These are phyloP conservation scores for Drosophila pegasa DNA, from an alignment of 2,888 invertebrate genomes.

Conservation along the genomic window DNA sequence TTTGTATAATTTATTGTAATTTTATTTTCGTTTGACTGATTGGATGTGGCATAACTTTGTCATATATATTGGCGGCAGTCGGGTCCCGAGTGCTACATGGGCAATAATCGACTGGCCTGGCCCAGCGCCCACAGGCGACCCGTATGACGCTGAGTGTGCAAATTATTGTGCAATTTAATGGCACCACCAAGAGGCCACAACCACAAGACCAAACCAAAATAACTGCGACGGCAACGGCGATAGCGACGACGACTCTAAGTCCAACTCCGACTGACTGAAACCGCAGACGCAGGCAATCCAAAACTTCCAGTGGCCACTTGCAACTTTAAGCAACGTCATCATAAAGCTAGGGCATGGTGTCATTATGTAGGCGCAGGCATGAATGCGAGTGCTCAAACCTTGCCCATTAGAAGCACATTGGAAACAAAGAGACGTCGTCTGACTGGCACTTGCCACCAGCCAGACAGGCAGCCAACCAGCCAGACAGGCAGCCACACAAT, in stretches of 20 bases:
- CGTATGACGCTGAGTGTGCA: conserved; percentile 57
- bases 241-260: too few species aligned
- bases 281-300: conserved; percentile 39
- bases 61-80: conserved; percentile 6
- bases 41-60: conserved; percentile 31
- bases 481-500: conserved; percentile 12
- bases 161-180: conserved; percentile 76
- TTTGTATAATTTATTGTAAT: conserved; percentile 37
- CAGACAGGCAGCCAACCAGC: conserved; percentile 1
- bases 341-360: conserved; percentile 41
- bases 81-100: conserved; percentile 2
- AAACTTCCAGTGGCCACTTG: conserved; percentile 66
- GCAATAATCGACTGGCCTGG: conserved; percentile 9
- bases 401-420: conserved; percentile 29
- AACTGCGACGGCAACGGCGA: not conserved
- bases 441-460: conserved; percentile 54
- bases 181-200: conserved; percentile 51
- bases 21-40: conserved; percentile 30
- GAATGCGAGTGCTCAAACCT: conserved; percentile 33
- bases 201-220: conserved; percentile 27
- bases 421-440: conserved; percentile 13
- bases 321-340: conserved; percentile 67
- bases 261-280: conserved; percentile 12
- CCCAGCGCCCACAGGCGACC: conserved; percentile 28
- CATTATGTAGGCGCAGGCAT: conserved; percentile 50